Conservation (phyloP, 2,888 invertebrate genomes). For the Rotaria sp. region DNA sequence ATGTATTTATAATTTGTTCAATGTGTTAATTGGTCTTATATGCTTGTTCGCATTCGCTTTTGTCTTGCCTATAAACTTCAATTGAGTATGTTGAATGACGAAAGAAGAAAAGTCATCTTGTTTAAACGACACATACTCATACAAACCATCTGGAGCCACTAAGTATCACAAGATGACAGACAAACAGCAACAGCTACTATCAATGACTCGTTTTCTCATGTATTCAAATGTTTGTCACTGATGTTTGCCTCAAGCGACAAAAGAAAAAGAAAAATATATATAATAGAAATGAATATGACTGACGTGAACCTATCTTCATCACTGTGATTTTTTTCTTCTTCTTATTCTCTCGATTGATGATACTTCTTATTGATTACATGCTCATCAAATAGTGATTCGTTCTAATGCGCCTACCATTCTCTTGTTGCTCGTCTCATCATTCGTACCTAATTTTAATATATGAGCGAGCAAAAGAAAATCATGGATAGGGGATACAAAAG, state of each 20-base stretch:
- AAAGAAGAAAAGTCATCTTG: slow-evolving; percentile 24
- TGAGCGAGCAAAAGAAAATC: slow-evolving; percentile 3
- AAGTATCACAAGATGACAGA: slow-evolving; percentile 13
- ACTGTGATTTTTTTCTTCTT: neutral
- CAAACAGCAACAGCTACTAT: slow-evolving; percentile 22
- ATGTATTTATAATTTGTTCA: slow-evolving; percentile 19
- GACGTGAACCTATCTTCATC: neutral
- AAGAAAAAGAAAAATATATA: neutral
- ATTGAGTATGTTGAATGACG: slow-evolving; percentile 24
- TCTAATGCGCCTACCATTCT: neutral
- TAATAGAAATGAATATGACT: neutral
- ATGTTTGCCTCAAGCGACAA: slow-evolving; percentile 17
- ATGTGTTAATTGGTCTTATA: slow-evolving; percentile 17
- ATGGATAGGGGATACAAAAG: neutral
- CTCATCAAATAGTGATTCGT: slow-evolving; percentile 23
- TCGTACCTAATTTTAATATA: slow-evolving; percentile 19
- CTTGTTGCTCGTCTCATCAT: neutral
- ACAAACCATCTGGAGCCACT: slow-evolving; percentile 24
- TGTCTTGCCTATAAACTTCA: slow-evolving; percentile 22
- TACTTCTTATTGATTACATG: slow-evolving; percentile 15
- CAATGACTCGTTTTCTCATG: slow-evolving; percentile 18
- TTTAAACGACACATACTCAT: slow-evolving; percentile 20
- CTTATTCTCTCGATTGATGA: neutral
- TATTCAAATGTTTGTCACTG: slow-evolving; percentile 21
- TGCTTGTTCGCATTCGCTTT: neutral